phyloP scores from a whole-genome alignment of 2,888 invertebrate genomes.

The Notodonta dromedarius region DNA sequence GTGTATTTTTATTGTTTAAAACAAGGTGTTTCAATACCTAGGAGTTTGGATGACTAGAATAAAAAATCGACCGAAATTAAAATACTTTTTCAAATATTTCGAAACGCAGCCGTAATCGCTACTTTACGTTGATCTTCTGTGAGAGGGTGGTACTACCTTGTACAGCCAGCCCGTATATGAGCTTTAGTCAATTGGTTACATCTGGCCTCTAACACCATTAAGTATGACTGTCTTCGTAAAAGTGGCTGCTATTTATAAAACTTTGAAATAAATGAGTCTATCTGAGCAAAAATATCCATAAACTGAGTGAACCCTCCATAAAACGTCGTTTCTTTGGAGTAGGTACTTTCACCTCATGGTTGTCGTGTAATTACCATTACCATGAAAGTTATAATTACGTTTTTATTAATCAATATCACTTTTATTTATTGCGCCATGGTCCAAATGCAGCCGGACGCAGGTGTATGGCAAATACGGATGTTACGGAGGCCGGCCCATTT shows the following conservation, averaged over 20 bases:
- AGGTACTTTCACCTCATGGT: conserved; percentile 32
- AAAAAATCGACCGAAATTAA: too few relatives aligned
- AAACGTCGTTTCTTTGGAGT: conserved; percentile 28
- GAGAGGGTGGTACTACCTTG: too few relatives aligned
- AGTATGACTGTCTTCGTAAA: not conserved
- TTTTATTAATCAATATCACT: conserved; percentile 54
- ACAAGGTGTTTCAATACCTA: too few relatives aligned
- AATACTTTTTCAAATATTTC: too few relatives aligned
- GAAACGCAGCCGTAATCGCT: too few relatives aligned
- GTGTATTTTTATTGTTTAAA: too few relatives aligned
- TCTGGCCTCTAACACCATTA: too few relatives aligned
- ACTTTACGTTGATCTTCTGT: too few relatives aligned
- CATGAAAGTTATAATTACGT: conserved; percentile 47
- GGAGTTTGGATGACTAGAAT: too few relatives aligned
- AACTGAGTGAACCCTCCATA: conserved; percentile 11
- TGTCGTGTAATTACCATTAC: conserved; percentile 45
- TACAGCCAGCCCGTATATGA: too few relatives aligned
- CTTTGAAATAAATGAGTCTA: not conserved
- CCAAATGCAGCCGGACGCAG: conserved; percentile 78
- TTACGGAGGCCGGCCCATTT: conserved; percentile 59
- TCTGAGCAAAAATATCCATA: conserved; percentile 4
- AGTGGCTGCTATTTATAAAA: not conserved
- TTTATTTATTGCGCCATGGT: conserved; percentile 62
- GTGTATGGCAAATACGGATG: conserved; percentile 67
- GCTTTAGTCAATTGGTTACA: too few relatives aligned